A percentile compares a stretch with the other conserved stretches of the same genome.
These are phyloP conservation scores for Pangasius sanitwongsei DNA, from an alignment of 2,797 vertebrate species.

Conservation along the genomic window DNA sequence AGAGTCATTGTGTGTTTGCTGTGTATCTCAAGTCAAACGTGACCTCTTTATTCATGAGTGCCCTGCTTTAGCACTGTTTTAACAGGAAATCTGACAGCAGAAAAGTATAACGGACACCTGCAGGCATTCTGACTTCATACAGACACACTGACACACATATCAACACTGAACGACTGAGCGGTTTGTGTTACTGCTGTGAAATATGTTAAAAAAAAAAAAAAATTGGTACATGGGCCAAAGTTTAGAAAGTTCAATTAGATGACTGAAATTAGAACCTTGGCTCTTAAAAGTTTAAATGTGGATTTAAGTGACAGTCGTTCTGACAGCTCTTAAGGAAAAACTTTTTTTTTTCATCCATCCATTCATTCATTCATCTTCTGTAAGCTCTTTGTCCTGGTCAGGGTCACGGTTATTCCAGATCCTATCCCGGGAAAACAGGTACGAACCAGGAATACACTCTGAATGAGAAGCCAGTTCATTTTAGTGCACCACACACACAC, in stretches of 20 bases:
- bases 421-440: too few species aligned
- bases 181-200: not conserved
- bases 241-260: not conserved
- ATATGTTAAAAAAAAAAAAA: not conserved
- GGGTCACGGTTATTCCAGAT: too few species aligned
- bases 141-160: constrained; percentile 43
- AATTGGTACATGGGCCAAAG: not conserved
- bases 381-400: too few species aligned
- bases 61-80: constrained; percentile 1
- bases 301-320: too few species aligned
- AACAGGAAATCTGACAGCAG: constrained; percentile 22
- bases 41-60: constrained; percentile 24
- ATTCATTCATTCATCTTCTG: too few species aligned
- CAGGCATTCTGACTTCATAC: constrained; percentile 36
- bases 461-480: too few species aligned
- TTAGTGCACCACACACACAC: too few species aligned
- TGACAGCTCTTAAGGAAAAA: too few species aligned
- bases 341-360: too few species aligned
- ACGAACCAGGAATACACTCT: too few species aligned
- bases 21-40: not conserved
- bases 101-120: constrained; percentile 16
- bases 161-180: not conserved
- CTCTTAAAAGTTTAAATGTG: too few species aligned
- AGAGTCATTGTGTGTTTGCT: not conserved
- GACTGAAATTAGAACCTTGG: not conserved